phyloP scores from a whole-genome alignment of 2,888 invertebrate genomes.

The Scelioninae gen. 2 region DNA sequence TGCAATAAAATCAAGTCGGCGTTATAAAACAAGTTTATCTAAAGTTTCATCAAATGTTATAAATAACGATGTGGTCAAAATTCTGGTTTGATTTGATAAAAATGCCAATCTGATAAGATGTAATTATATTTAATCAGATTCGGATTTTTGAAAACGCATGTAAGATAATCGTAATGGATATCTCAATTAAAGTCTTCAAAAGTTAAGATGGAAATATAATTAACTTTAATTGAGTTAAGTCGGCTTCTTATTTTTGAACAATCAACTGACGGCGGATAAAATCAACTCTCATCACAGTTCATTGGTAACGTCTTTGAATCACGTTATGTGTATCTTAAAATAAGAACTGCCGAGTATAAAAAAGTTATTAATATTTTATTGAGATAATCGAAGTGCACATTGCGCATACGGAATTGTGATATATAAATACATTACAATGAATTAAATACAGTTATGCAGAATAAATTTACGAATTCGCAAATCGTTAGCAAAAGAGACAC shows the following conservation, averaged over 20 bases:
- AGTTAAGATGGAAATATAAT: slow-evolving; percentile 22
- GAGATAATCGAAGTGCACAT: not conserved
- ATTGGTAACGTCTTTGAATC: slow-evolving; percentile 23
- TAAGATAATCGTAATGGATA: slow-evolving; percentile 27
- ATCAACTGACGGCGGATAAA: slow-evolving; percentile 1
- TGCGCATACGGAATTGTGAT: not conserved
- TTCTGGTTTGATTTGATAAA: slow-evolving; percentile 16
- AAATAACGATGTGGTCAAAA: slow-evolving; percentile 25
- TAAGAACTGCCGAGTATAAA: too few species aligned
- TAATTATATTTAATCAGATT: slow-evolving; percentile 50
- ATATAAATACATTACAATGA: not conserved
- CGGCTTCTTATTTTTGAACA: slow-evolving; percentile 18
- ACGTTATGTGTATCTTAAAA: not conserved
- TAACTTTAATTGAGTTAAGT: slow-evolving; percentile 20
- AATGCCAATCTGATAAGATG: slow-evolving; percentile 25
- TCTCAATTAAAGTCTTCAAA: slow-evolving; percentile 36
- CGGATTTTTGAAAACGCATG: slow-evolving; percentile 18
- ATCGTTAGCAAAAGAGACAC: slow-evolving; percentile 22
- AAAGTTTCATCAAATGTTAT: slow-evolving; percentile 13
- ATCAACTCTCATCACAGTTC: slow-evolving; percentile 4
- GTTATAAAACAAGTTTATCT: slow-evolving; percentile 28
- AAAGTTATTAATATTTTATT: too few species aligned
- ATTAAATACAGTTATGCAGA: slow-evolving; percentile 13
- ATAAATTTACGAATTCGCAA: slow-evolving; percentile 23
- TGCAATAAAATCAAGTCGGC: slow-evolving; percentile 2